A percentile compares a stretch with the other conserved stretches of the same genome.
Evolutionary conservation across 2,113 vertebrate genomes (phyloP).

Genomic region (Malurus cyaneus): DNA sequence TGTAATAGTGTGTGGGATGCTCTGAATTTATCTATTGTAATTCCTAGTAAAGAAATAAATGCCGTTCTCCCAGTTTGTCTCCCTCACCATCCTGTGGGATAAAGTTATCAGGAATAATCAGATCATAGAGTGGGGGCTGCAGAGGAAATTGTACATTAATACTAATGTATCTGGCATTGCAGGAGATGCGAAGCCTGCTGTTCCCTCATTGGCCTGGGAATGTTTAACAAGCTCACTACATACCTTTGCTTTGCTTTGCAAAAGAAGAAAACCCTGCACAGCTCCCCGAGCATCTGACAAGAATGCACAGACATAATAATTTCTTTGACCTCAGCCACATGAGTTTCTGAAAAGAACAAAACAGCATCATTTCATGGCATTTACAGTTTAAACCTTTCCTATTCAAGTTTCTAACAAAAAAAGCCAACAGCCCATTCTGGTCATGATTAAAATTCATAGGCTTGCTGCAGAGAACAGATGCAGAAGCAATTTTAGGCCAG

Average conservation of each 20-base stretch:
- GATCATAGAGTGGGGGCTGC: background rate
- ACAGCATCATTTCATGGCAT: constrained; percentile 84
- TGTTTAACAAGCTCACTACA: constrained; percentile 49
- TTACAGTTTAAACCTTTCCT: constrained; percentile 90
- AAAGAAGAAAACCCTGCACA: constrained; percentile 60
- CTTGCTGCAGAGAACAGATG: constrained; percentile 85
- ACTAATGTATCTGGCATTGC: background rate
- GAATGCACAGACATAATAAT: constrained; percentile 84
- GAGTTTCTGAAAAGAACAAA: constrained; percentile 86
- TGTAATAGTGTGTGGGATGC: background rate
- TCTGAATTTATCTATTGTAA: background rate
- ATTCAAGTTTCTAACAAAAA: constrained; percentile 87
- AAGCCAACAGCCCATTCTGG: constrained; percentile 88
- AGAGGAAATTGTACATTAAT: constrained; percentile 37
- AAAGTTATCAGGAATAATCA: constrained; percentile 43
- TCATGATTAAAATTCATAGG: constrained; percentile 98
- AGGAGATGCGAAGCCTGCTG: constrained; percentile 17
- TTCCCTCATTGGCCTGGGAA: constrained; percentile 45
- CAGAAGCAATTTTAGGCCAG: constrained; percentile 96
- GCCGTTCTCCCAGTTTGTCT: background rate
- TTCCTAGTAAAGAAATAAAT: background rate
- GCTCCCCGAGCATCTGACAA: constrained; percentile 75
- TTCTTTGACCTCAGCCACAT: constrained; percentile 85
- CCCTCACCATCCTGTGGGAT: background rate
- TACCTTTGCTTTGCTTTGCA: constrained; percentile 48